A percentile compares a stretch with the other conserved stretches of the same genome.
Conservation (phyloP, 2,113 vertebrate species). For the Chamaea fasciata region DNA sequence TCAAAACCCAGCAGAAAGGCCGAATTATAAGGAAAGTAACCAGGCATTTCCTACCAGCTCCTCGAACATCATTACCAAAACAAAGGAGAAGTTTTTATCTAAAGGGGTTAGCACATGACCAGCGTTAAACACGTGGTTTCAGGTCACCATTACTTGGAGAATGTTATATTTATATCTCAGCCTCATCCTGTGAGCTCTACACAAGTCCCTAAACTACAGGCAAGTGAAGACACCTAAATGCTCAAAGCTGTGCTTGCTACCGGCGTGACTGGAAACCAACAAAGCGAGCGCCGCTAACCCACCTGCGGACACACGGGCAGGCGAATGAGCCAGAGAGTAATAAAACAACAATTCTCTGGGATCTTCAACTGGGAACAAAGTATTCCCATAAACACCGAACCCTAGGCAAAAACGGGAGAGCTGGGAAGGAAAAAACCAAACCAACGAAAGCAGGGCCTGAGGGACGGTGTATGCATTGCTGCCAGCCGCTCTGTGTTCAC, state of each 20-base stretch:
- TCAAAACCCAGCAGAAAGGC: not conserved
- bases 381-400: not conserved
- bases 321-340: fast-evolving
- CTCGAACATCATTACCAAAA: not conserved
- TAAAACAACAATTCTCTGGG: not conserved
- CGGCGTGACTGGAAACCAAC: not conserved
- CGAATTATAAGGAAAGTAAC: not conserved
- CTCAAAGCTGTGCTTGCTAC: fast-evolving
- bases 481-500: not conserved
- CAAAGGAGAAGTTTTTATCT: not conserved
- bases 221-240: not conserved
- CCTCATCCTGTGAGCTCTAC: fast-evolving
- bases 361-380: not conserved
- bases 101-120: not conserved
- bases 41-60: not conserved
- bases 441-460: fast-evolving
- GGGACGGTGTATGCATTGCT: fast-evolving
- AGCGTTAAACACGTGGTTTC: not conserved
- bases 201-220: not conserved
- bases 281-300: too few relatives aligned
- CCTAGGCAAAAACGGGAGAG: not conserved
- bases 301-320: not conserved
- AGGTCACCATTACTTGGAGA: not conserved
- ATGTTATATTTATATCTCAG: not conserved
- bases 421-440: fast-evolving